Evolutionary conservation across 2,113 vertebrate species (phyloP).

Genomic region (Sceloporus undulatus): DNA sequence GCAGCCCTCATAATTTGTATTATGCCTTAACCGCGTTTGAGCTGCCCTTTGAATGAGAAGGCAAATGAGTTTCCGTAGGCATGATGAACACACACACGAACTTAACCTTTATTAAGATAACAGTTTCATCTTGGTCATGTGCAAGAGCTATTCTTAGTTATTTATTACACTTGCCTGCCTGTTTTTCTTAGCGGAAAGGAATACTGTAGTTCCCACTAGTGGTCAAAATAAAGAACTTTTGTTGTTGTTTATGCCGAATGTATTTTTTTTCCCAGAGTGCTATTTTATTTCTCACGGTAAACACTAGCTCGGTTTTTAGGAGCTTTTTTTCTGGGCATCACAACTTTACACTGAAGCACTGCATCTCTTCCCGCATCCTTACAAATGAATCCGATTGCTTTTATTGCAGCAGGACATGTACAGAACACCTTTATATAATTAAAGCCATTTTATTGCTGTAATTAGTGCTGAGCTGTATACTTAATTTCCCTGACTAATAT

Average conservation of each 20-base stretch:
- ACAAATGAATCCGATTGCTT: constrained; percentile 45
- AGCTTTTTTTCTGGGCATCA: constrained; percentile 29
- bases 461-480: constrained; percentile 60
- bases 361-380: constrained; percentile 41
- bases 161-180: constrained; percentile 44
- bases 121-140: constrained; percentile 65
- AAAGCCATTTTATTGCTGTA: constrained; percentile 32
- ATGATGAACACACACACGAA: constrained; percentile 46
- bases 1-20: background rate
- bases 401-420: constrained; percentile 57
- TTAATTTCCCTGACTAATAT: constrained; percentile 58
- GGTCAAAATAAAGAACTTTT: constrained; percentile 62
- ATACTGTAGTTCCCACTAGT: constrained; percentile 77
- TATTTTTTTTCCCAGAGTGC: constrained; percentile 27
- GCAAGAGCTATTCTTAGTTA: constrained; percentile 68
- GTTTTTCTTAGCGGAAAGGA: constrained; percentile 53
- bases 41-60: constrained; percentile 39
- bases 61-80: constrained; percentile 62
- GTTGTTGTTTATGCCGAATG: constrained; percentile 36
- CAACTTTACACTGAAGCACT: constrained; percentile 52
- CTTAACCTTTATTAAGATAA: constrained; percentile 74
- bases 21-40: constrained; percentile 42
- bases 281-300: constrained; percentile 10
- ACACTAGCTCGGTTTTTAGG: constrained; percentile 16
- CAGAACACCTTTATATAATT: constrained; percentile 51